phyloP scores from a whole-genome alignment of 2,888 invertebrate genomes.

The Cephonodes hylas region DNA sequence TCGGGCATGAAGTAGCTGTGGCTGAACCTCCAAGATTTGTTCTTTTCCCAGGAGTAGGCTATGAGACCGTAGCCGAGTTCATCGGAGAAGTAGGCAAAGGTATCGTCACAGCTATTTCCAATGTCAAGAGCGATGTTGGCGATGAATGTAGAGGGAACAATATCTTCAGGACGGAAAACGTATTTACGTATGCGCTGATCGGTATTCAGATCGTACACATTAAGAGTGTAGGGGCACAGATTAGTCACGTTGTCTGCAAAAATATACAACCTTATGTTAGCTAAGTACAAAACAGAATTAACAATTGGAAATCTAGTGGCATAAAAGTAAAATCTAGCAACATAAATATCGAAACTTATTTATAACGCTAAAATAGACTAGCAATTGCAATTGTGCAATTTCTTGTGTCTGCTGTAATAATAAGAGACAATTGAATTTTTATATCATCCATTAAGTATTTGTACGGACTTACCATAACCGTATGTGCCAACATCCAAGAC shows the following conservation, averaged over 20 bases:
- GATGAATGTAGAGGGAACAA: slow-evolving; percentile 88
- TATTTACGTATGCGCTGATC: slow-evolving; percentile 86
- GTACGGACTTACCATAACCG: slow-evolving; percentile 82
- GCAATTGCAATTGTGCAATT: background rate
- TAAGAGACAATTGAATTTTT: background rate
- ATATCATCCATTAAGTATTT: background rate
- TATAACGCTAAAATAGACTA: background rate
- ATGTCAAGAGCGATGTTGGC: slow-evolving; percentile 93
- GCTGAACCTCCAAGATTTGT: slow-evolving; percentile 89
- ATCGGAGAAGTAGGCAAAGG: slow-evolving; percentile 90
- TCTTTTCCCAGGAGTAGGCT: slow-evolving; percentile 87
- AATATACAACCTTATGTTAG: too few species aligned
- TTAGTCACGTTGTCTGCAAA: slow-evolving; percentile 71
- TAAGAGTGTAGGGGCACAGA: slow-evolving; percentile 89
- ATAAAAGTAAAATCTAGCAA: background rate
- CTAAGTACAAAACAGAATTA: too few species aligned
- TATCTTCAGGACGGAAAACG: slow-evolving; percentile 86
- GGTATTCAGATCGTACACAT: slow-evolving; percentile 88
- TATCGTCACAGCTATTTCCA: slow-evolving; percentile 87
- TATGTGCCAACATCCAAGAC: slow-evolving; percentile 91
- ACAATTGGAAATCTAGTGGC: background rate
- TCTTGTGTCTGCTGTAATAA: background rate
- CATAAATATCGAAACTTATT: background rate
- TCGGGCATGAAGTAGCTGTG: slow-evolving; percentile 92
- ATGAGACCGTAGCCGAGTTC: slow-evolving; percentile 91